phyloP scores from a whole-genome alignment of 2,113 vertebrate species.

The Pedionomus torquatus region DNA sequence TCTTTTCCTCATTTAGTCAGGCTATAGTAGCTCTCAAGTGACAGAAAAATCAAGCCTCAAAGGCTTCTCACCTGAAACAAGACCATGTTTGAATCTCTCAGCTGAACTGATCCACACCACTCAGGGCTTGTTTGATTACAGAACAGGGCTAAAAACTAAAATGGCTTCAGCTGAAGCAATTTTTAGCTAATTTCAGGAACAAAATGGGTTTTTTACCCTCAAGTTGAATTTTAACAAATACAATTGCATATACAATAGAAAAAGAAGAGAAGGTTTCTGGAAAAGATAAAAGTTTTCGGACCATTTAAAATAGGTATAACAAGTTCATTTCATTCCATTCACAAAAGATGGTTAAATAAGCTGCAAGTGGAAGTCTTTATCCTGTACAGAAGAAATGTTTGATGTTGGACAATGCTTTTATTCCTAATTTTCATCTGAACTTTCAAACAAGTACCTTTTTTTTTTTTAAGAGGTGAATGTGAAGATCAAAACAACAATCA shows the following conservation, averaged over 20 bases:
- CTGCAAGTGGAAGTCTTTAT: neutral
- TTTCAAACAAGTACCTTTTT: neutral
- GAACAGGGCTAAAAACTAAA: neutral
- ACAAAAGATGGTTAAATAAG: neutral
- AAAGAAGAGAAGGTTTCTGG: neutral
- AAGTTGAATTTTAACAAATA: neutral
- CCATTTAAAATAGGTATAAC: neutral
- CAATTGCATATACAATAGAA: neutral
- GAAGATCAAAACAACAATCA: neutral
- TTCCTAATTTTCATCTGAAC: neutral
- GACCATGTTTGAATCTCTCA: neutral
- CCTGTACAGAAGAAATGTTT: neutral
- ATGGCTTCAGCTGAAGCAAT: neutral
- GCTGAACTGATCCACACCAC: neutral
- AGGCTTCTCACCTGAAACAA: neutral
- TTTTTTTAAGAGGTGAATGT: neutral
- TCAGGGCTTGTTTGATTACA: neutral
- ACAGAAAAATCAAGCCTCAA: neutral
- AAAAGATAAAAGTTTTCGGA: neutral
- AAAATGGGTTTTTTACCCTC: rapidly evolving
- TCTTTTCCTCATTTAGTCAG: neutral
- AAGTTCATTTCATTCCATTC: neutral
- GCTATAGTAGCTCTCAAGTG: neutral
- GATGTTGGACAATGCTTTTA: neutral
- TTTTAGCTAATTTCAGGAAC: neutral